Conservation (phyloP, 2,113 vertebrate genomes). For the Crypturellus undulatus region DNA sequence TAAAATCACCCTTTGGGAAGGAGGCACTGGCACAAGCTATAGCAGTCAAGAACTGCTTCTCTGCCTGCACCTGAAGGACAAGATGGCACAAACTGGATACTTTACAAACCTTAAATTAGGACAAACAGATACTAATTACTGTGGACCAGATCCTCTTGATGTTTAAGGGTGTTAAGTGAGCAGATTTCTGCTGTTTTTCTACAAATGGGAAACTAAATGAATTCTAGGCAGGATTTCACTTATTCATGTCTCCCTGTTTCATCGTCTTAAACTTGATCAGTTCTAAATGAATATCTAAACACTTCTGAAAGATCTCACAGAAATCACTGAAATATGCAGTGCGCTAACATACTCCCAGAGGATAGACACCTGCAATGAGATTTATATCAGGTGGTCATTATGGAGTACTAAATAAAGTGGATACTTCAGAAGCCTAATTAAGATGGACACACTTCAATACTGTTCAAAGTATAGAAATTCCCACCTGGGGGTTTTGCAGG, state of each 20-base stretch:
- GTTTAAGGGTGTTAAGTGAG: background rate
- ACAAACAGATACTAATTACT: background rate
- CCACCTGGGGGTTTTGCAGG: constrained; percentile 97
- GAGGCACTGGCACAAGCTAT: background rate
- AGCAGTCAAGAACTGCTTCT: background rate
- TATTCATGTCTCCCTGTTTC: background rate
- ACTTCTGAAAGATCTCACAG: background rate
- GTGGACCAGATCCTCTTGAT: background rate
- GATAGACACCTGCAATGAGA: background rate
- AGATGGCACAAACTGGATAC: background rate
- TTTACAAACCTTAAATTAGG: background rate
- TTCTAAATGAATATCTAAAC: background rate
- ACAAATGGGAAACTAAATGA: background rate
- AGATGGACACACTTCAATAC: background rate
- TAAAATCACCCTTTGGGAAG: background rate
- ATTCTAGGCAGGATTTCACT: background rate
- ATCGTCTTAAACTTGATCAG: background rate
- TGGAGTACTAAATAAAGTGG: background rate
- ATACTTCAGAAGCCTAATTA: background rate
- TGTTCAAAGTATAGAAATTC: background rate
- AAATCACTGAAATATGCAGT: background rate
- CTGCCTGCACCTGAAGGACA: background rate
- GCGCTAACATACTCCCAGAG: background rate
- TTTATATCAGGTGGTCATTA: background rate
- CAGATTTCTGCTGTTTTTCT: background rate